Conservation (phyloP, 1,140 invertebrate species). For the Neelides sp. region DNA sequence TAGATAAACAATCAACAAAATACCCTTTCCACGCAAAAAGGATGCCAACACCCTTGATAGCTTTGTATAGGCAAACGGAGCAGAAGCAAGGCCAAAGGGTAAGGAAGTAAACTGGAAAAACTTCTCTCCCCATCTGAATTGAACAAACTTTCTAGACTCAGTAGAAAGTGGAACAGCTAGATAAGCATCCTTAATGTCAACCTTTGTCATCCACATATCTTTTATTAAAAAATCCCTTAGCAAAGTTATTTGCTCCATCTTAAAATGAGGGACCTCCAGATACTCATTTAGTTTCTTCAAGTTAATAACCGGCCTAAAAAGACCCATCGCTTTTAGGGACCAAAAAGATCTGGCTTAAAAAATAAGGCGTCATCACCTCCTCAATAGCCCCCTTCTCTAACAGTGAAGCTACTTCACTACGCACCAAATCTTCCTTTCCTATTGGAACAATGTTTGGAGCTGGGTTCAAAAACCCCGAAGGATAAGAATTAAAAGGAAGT, state of each 20-base stretch:
- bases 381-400: slow-evolving; percentile 2
- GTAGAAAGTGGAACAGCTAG: slow-evolving; percentile 3
- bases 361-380: not conserved
- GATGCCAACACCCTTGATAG: slow-evolving; percentile 7
- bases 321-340: not conserved
- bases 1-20: slow-evolving; percentile 6
- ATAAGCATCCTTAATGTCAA: slow-evolving; percentile 22
- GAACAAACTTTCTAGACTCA: slow-evolving; percentile 11
- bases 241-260: slow-evolving; percentile 2
- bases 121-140: slow-evolving; percentile 10
- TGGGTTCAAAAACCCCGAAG: not conserved
- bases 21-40: not conserved
- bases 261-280: slow-evolving; percentile 2
- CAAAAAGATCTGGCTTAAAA: not conserved
- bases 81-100: slow-evolving; percentile 12
- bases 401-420: not conserved
- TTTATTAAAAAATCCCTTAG: slow-evolving; percentile 1
- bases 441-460: not conserved
- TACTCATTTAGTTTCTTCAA: slow-evolving; percentile 2
- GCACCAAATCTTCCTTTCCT: not conserved
- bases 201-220: slow-evolving; percentile 6
- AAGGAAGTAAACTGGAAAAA: slow-evolving; percentile 6
- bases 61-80: slow-evolving; percentile 18
- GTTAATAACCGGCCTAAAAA: slow-evolving; percentile 8
- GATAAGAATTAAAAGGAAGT: not conserved